Percentiles rank a stretch among this genome's conserved stretches.
Conservation (phyloP, 2,797 vertebrate genomes). For the Arrhamphus sclerolepis region DNA sequence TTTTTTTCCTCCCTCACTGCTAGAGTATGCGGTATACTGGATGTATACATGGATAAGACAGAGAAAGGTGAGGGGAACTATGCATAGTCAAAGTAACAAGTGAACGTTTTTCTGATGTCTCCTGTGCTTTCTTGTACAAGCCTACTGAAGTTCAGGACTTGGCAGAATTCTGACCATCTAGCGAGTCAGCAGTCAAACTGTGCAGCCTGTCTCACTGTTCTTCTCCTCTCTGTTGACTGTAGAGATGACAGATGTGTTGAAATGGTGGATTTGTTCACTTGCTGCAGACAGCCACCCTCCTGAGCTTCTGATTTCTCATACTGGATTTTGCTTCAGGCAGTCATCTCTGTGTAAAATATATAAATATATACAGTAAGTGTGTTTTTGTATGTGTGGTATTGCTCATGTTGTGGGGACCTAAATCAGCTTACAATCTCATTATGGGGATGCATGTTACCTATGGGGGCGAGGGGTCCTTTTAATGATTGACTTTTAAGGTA, state of each 20-base stretch:
- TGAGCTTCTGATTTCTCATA: slow-evolving; percentile 67
- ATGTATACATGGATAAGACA: slow-evolving; percentile 30
- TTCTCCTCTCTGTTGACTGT: slow-evolving; percentile 62
- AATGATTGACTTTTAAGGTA: neutral
- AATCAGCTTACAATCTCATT: slow-evolving; percentile 4
- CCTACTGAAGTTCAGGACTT: slow-evolving; percentile 56
- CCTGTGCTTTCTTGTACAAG: slow-evolving; percentile 44
- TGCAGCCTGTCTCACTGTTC: slow-evolving; percentile 57
- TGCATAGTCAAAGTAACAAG: slow-evolving; percentile 25
- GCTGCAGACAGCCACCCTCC: slow-evolving; percentile 60
- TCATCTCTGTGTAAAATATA: slow-evolving; percentile 18
- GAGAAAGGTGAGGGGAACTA: slow-evolving; percentile 37
- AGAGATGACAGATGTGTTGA: slow-evolving; percentile 69
- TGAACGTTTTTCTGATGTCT: slow-evolving; percentile 38
- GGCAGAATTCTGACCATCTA: slow-evolving; percentile 48
- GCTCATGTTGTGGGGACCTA: neutral
- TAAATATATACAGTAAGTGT: slow-evolving; percentile 4
- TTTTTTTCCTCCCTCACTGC: slow-evolving; percentile 20
- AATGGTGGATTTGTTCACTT: slow-evolving; percentile 70
- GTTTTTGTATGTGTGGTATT: neutral
- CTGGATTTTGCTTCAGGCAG: slow-evolving; percentile 69
- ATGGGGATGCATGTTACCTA: neutral
- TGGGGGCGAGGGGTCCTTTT: no score
- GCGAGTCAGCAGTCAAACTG: slow-evolving; percentile 63
- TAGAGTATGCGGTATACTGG: slow-evolving; percentile 6